Base-by-base conservation (phyloP, 2,888 invertebrate genomes). In the Tyria jacobaeae region DNA sequence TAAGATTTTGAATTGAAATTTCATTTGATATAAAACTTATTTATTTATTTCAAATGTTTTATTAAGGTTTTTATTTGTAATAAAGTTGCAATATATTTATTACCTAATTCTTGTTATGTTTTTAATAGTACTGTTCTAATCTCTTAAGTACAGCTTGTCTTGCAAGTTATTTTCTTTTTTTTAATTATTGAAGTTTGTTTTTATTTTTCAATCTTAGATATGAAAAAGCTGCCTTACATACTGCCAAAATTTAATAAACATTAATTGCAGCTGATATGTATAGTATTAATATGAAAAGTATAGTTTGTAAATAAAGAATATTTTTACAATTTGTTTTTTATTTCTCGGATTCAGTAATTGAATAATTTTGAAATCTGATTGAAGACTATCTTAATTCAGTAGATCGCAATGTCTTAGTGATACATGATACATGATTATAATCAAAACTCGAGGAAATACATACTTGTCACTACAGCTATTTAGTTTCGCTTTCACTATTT, bases 301-400 rank as follows among this genome's bases (percentile, higher is more conserved):
- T 61, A 60, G 56, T 49, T 70, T 84, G 83, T 83, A 79, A 82
- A 82, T 81, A 81, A 79, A 80, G 66, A 67, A 66, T 66, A 60
- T 70, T 76, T 76, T 79, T 74, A 68, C 49, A 62, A 48, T 31
- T 27, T 27, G 1, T 21, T 5, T 53, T 75, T 65, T 65, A 70
- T 56, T 66, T 37, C 4, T 15, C 15, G 25, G 4, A 12, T 17
- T n/a, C n/a, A n/a, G n/a, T 17, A 39, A 25, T 27, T 9, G 7
- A 39, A 52, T 51, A 17, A 3, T 12, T 51, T 37, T 37, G 5
- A 15, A n/a, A 37, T n/a, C 3, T 15, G 37, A 15, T 37, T 39
- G 7, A 39, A n/a, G 3, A 4, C 27, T 31, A 31, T 31, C 27
- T 7, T 31, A 31, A 31, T 31, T 4, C 27, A 31, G 27, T 31